Evolutionary conservation across 2,113 vertebrate genomes (phyloP).

Genomic region (Mustela lutreola): DNA sequence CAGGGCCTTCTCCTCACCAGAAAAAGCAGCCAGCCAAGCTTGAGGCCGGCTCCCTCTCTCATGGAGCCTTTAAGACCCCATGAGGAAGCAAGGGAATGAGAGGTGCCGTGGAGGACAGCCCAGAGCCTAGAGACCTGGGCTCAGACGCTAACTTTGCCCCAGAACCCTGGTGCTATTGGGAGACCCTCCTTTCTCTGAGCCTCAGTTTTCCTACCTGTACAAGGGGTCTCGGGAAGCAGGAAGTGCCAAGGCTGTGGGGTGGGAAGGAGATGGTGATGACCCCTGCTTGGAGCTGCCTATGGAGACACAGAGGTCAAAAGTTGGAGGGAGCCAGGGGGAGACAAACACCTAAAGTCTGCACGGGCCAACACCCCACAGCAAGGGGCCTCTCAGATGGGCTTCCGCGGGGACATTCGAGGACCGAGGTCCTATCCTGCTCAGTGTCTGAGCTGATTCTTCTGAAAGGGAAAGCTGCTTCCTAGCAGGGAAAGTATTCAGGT

Average conservation of each 20-base stretch:
- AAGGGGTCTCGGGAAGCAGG: not conserved
- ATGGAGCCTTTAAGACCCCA: not conserved
- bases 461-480: not conserved
- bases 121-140: not conserved
- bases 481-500: not conserved
- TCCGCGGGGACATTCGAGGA: not conserved
- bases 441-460: not conserved
- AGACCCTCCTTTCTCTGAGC: not conserved
- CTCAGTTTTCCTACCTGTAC: not conserved
- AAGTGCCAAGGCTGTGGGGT: not conserved
- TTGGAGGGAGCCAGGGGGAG: not conserved
- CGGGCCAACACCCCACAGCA: not conserved
- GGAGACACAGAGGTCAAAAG: not conserved
- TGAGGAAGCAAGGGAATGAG: not conserved
- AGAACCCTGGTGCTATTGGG: not conserved
- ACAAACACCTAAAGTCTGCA: not conserved
- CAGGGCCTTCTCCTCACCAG: not conserved
- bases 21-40: not conserved
- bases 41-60: accelerated
- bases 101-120: not conserved
- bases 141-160: not conserved
- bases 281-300: not conserved
- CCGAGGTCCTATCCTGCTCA: no score
- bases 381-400: not conserved
- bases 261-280: not conserved